Evolutionary conservation across 2,113 vertebrate species (phyloP).

Genomic region (Gambusia holbrooki): DNA sequence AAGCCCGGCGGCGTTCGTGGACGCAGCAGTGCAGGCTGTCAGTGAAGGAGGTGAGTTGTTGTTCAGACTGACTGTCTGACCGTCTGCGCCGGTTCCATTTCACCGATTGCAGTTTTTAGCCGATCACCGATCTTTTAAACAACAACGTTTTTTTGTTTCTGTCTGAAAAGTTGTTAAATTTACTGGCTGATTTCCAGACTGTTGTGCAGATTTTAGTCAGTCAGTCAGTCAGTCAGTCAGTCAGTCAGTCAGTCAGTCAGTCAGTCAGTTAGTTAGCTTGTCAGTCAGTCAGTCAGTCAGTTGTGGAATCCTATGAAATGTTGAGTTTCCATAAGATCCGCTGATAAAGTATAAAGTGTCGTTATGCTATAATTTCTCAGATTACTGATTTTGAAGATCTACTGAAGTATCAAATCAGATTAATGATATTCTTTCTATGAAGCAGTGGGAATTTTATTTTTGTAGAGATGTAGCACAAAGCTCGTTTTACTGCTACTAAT

Average conservation of each 20-base stretch:
- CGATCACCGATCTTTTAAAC: too few species aligned
- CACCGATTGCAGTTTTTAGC: too few species aligned
- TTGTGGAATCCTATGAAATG: too few species aligned
- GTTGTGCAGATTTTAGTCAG: too few species aligned
- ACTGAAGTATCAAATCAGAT: background rate
- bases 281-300: too few species aligned
- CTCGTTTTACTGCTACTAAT: background rate
- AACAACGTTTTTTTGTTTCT: background rate
- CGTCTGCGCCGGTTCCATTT: background rate
- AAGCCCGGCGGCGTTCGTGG: slow-evolving; percentile 88
- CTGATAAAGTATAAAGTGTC: background rate
- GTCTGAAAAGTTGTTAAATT: too few species aligned
- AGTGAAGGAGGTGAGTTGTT: slow-evolving; percentile 87
- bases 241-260: too few species aligned
- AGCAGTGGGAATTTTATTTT: too few species aligned
- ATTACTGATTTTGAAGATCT: background rate
- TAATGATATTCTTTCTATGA: background rate
- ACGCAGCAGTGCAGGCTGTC: slow-evolving; percentile 89
- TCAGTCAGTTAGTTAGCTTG: too few species aligned
- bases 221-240: too few species aligned
- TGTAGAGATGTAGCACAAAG: background rate
- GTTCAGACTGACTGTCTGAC: background rate
- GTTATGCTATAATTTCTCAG: background rate
- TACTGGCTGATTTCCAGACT: too few species aligned
- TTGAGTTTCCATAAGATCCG: background rate